These are phyloP conservation scores for Luidia sarsii DNA, from an alignment of 53 echinoderm and acorn worm species.

Conservation along the genomic window DNA sequence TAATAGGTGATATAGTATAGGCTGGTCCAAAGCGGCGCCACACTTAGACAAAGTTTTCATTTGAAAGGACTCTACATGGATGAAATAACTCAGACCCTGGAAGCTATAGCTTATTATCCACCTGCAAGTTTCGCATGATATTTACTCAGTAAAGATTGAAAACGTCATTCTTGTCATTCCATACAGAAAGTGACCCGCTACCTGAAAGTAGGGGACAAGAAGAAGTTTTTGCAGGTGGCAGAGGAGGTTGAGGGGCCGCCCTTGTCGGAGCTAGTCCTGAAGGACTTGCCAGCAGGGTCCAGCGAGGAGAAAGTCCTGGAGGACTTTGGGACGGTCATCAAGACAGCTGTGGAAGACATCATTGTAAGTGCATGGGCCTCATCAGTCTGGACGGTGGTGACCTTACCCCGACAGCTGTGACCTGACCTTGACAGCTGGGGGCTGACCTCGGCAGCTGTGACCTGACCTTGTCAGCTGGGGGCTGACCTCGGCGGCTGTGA, in stretches of 20 bases:
- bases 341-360: conserved; percentile 16
- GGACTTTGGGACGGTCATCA: conserved; percentile 39
- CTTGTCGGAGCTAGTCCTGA: conserved; percentile 55
- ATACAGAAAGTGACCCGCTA: conserved; percentile 53
- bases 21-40: too few species aligned
- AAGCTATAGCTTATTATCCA: too few species aligned
- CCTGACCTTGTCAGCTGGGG: too few species aligned
- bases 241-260: conserved; percentile 37
- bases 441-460: too few species aligned
- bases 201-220: conserved; percentile 42
- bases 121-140: neutral
- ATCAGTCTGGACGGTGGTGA: neutral
- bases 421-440: too few species aligned
- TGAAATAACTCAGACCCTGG: too few species aligned
- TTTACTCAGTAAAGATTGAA: neutral
- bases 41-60: too few species aligned
- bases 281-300: conserved; percentile 35
- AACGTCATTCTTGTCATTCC: neutral
- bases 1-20: too few species aligned
- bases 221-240: conserved; percentile 51
- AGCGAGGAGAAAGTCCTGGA: conserved; percentile 56
- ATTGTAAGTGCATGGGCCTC: conserved; percentile 6
- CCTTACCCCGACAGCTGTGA: too few species aligned
- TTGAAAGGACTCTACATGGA: too few species aligned
- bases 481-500: too few species aligned